Evolutionary conservation across 2,797 vertebrate species (phyloP).

Genomic region (Capromys pilorides): DNA sequence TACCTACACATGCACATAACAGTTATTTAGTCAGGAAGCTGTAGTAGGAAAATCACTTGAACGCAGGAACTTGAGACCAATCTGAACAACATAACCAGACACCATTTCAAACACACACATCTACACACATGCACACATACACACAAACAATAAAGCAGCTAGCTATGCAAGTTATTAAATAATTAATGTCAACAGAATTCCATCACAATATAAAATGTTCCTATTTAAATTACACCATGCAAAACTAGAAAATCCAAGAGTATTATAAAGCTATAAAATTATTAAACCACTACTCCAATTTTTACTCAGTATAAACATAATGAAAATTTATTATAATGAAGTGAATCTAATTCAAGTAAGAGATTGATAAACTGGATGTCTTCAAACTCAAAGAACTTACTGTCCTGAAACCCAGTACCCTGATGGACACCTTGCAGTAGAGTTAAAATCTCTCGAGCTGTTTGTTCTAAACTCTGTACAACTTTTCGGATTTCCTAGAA

Average conservation of each 20-base stretch:
- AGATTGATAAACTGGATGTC: neutral
- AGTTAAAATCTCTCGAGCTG: constrained; percentile 95
- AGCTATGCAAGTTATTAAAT: neutral
- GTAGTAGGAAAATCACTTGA: neutral
- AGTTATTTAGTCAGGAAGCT: neutral
- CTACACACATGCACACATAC: neutral
- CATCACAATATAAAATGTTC: neutral
- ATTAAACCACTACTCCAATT: constrained; percentile 34
- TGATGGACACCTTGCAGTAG: constrained; percentile 97
- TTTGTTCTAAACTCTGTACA: constrained; percentile 95
- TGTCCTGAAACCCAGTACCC: constrained; percentile 94
- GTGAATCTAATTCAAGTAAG: constrained; percentile 28
- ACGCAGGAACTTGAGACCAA: neutral
- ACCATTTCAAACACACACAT: neutral
- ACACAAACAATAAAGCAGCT: neutral
- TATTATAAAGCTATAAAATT: neutral
- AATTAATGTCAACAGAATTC: neutral
- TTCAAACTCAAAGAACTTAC: constrained; percentile 87
- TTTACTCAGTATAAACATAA: constrained; percentile 36
- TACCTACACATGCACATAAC: too few species aligned
- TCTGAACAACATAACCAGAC: neutral
- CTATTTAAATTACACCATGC: neutral
- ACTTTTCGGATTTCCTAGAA: constrained; percentile 96
- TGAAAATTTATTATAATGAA: constrained; percentile 18
- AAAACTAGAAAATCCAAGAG: neutral